phyloP scores from a whole-genome alignment of 2,797 vertebrate genomes.

The Danio jaintianensis region DNA sequence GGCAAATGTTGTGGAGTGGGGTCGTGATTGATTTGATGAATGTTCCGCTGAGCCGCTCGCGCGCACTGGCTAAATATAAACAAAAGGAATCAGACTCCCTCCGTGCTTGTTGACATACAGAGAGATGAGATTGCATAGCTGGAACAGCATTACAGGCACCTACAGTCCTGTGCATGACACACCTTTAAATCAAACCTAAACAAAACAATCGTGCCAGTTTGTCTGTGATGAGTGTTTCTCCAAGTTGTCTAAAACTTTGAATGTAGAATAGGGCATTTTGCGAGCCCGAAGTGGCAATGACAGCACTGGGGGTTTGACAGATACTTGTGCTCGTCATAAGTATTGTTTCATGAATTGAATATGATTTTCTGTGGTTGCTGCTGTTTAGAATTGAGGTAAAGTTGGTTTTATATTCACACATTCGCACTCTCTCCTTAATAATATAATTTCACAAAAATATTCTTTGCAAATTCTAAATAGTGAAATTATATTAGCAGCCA shows the following conservation, averaged over 20 bases:
- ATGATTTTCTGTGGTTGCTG: not conserved
- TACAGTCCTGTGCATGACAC: slow-evolving; percentile 39
- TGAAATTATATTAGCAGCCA: too few species aligned
- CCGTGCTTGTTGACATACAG: slow-evolving; percentile 51
- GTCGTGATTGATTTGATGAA: slow-evolving; percentile 21
- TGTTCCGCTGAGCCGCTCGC: slow-evolving; percentile 47
- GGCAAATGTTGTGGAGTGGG: not conserved
- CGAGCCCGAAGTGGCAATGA: not conserved
- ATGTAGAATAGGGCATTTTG: not conserved
- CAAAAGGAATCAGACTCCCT: slow-evolving; percentile 49
- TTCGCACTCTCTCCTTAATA: too few species aligned
- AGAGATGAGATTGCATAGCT: slow-evolving; percentile 37
- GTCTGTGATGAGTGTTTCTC: not conserved
- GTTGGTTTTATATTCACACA: too few species aligned
- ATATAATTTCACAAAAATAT: too few species aligned
- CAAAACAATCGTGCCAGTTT: not conserved
- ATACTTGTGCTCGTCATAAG: not conserved
- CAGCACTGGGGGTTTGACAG: slow-evolving; percentile 20
- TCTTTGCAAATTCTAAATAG: too few species aligned
- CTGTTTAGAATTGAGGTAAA: not conserved
- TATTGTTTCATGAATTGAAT: not conserved
- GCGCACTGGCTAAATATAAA: slow-evolving; percentile 54
- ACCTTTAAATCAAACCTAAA: not conserved
- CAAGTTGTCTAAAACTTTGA: not conserved
- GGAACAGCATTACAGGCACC: slow-evolving; percentile 2